phyloP scores from a whole-genome alignment of 2,888 invertebrate genomes.

The Azorinus chamasolen region DNA sequence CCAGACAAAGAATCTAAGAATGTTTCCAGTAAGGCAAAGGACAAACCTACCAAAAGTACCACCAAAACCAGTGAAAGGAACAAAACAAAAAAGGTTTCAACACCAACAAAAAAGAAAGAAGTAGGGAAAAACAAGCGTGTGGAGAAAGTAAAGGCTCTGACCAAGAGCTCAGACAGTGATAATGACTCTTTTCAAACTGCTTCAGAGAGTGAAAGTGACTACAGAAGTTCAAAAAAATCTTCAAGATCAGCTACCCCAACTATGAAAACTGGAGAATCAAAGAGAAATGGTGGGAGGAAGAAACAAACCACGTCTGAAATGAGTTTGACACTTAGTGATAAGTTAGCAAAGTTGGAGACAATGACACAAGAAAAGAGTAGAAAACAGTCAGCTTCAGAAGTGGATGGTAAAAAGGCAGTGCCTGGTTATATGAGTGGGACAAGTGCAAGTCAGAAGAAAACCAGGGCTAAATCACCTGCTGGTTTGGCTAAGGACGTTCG shows the following conservation, averaged over 20 bases:
- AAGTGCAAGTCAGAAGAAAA: conserved; percentile 50
- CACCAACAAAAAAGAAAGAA: conserved; percentile 9
- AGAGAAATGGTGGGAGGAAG: conserved; percentile 2
- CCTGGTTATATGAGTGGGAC: conserved; percentile 57
- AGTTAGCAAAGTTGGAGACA: conserved; percentile 55
- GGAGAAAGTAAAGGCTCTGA: conserved; percentile 34
- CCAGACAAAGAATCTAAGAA: background rate
- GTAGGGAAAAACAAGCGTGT: conserved; percentile 29
- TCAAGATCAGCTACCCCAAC: conserved; percentile 1
- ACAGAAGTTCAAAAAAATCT: background rate
- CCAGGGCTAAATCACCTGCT: conserved; percentile 25
- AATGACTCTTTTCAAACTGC: conserved; percentile 45
- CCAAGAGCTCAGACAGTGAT: conserved; percentile 51
- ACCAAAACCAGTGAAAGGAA: background rate
- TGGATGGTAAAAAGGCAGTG: conserved; percentile 36
- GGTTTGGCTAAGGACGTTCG: conserved; percentile 57
- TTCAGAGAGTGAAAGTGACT: conserved; percentile 50
- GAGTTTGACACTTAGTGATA: conserved; percentile 40
- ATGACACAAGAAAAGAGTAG: conserved; percentile 59
- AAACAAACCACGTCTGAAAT: background rate
- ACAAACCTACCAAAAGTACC: background rate
- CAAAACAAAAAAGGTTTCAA: conserved; percentile 1
- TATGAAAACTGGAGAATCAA: conserved; percentile 1
- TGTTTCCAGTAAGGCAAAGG: background rate
- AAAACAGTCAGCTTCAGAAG: conserved; percentile 42